A percentile compares a stretch with the other conserved stretches of the same genome.
Evolutionary conservation across 1,140 invertebrate genomes (phyloP).

Genomic region (Dendrolimus kikuchii): DNA sequence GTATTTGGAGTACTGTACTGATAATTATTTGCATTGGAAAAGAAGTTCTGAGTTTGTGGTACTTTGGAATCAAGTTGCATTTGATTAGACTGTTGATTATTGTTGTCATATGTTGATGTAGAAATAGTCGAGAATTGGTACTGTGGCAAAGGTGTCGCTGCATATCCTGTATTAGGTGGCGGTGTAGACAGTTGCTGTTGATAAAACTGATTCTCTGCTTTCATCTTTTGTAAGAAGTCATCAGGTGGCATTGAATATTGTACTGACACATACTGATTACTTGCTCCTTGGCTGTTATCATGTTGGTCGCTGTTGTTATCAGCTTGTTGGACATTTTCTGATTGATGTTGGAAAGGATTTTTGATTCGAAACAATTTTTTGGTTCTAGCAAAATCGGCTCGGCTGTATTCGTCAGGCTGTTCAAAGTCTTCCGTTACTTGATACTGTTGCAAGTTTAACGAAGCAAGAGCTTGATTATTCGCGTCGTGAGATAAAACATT

Average conservation of each 20-base stretch:
- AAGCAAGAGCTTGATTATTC: slow-evolving; percentile 39
- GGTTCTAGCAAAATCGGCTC: slow-evolving; percentile 32
- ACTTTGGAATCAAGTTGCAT: slow-evolving; percentile 44
- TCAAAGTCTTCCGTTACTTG: slow-evolving; percentile 43
- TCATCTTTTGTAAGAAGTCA: slow-evolving; percentile 61
- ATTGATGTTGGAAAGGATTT: slow-evolving; percentile 52
- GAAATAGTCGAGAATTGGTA: slow-evolving; percentile 51
- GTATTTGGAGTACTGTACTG: slow-evolving; percentile 41
- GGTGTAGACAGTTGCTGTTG: slow-evolving; percentile 43
- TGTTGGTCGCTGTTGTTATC: slow-evolving; percentile 28
- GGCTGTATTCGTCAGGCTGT: slow-evolving; percentile 40
- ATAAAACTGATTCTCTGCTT: slow-evolving; percentile 48
- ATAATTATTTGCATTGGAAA: slow-evolving; percentile 37
- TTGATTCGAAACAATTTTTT: slow-evolving; percentile 61
- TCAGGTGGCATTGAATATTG: slow-evolving; percentile 67
- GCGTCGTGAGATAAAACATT: slow-evolving; percentile 47
- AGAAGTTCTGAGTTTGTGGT: slow-evolving; percentile 33
- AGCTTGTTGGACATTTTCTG: slow-evolving; percentile 29
- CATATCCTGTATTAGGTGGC: slow-evolving; percentile 40
- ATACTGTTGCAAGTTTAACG: slow-evolving; percentile 40
- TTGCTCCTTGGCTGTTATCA: slow-evolving; percentile 58
- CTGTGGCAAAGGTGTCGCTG: slow-evolving; percentile 55
- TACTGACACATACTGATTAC: slow-evolving; percentile 61
- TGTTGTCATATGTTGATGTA: slow-evolving; percentile 37
- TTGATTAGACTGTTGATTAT: slow-evolving; percentile 41